A percentile compares a stretch with the other conserved stretches of the same genome.
These are phyloP conservation scores for Sparus aurata DNA, from an alignment of 2,797 vertebrate genomes.

Conservation along the genomic window DNA sequence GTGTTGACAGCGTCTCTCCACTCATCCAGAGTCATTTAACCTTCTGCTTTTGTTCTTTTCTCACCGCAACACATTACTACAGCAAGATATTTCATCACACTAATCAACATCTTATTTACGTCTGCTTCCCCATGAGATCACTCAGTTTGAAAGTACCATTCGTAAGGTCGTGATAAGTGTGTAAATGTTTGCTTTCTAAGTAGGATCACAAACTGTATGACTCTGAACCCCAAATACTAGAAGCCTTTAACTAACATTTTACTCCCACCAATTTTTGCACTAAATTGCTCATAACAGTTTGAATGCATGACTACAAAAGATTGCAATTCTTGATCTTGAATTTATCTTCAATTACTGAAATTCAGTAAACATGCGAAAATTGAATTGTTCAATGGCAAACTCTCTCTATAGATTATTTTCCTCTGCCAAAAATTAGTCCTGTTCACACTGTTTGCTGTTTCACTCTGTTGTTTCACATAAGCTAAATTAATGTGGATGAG, in stretches of 20 bases:
- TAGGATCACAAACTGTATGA: too few relatives aligned
- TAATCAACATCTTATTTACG: too few relatives aligned
- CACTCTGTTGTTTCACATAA: constrained; percentile 10
- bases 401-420: not conserved
- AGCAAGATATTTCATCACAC: too few relatives aligned
- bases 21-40: too few relatives aligned
- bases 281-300: not conserved
- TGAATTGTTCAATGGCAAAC: not conserved
- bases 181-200: too few relatives aligned
- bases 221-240: too few relatives aligned
- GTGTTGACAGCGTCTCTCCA: too few relatives aligned
- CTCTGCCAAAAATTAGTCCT: not conserved
- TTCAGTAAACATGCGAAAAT: not conserved
- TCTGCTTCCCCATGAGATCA: too few relatives aligned
- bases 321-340: not conserved
- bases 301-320: not conserved
- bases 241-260: not conserved
- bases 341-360: not conserved
- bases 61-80: too few relatives aligned
- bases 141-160: too few relatives aligned
- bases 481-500: constrained; percentile 17
- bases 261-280: not conserved
- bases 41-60: too few relatives aligned
- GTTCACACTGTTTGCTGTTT: not conserved
- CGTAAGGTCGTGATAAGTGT: too few relatives aligned